Evolutionary conservation across 2,113 vertebrate species (phyloP).

Genomic region (Coturnix japonica): DNA sequence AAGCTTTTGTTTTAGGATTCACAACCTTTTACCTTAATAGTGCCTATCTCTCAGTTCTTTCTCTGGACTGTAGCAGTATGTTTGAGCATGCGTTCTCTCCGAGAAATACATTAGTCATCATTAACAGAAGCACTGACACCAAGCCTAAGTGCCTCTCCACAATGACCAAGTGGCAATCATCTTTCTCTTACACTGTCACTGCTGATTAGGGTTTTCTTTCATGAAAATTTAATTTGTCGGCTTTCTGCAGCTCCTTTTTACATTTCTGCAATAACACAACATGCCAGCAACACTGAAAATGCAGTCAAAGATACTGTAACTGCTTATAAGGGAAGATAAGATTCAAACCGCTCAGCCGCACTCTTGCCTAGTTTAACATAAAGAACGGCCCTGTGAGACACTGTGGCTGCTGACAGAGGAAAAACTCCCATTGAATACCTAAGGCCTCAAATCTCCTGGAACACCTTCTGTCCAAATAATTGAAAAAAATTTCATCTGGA

Average conservation of each 20-base stretch:
- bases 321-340: constrained; percentile 12
- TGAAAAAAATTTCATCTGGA: background rate
- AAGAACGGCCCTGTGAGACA: background rate
- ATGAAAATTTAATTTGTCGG: constrained; percentile 84
- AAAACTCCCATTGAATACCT: background rate
- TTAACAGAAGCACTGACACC: constrained; percentile 91
- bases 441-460: background rate
- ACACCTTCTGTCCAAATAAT: background rate
- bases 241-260: constrained; percentile 67
- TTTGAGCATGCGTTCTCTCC: constrained; percentile 79
- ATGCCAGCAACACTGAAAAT: constrained; percentile 36
- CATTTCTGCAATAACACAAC: constrained; percentile 52
- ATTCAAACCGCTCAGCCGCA: background rate
- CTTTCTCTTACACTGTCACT: constrained; percentile 88
- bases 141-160: constrained; percentile 89
- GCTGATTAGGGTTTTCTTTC: constrained; percentile 85
- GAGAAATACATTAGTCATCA: constrained; percentile 95
- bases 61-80: constrained; percentile 63
- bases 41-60: constrained; percentile 15
- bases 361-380: constrained; percentile 14
- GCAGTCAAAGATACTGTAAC: constrained; percentile 25
- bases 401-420: background rate
- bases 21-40: constrained; percentile 23
- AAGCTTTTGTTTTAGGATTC: constrained; percentile 71
- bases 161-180: constrained; percentile 90